Percentiles rank a stretch among this genome's conserved stretches.
Conservation (phyloP, 2,797 vertebrate species). For the Sebastes oblongus region DNA sequence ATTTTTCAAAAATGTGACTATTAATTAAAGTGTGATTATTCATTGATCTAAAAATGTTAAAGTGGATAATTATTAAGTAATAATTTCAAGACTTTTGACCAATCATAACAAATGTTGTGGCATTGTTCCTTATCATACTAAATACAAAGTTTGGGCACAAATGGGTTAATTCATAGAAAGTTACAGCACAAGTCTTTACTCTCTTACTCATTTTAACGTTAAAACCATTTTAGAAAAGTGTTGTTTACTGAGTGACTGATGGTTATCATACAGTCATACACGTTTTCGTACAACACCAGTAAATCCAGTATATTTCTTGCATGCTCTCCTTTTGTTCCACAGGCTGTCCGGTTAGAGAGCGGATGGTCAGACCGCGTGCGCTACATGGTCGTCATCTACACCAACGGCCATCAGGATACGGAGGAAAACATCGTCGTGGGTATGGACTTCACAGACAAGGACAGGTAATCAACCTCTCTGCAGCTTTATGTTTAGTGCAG, state of each 20-base stretch:
- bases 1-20: too few species aligned
- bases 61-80: too few species aligned
- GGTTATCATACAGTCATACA: neutral
- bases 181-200: neutral
- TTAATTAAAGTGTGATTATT: too few species aligned
- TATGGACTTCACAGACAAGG: slow-evolving; percentile 94
- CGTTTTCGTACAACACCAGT: neutral
- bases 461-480: slow-evolving; percentile 81
- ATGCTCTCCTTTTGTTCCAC: neutral
- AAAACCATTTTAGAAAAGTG: neutral
- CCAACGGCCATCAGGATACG: slow-evolving; percentile 92
- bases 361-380: slow-evolving; percentile 91
- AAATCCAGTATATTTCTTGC: neutral
- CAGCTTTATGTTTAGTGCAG: neutral
- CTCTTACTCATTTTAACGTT: neutral
- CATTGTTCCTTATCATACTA: too few species aligned
- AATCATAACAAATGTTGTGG: too few species aligned
- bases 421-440: slow-evolving; percentile 96
- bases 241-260: too few species aligned
- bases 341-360: slow-evolving; percentile 95
- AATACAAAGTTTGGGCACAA: neutral
- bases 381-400: slow-evolving; percentile 98
- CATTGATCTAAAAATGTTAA: too few species aligned
- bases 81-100: too few species aligned
- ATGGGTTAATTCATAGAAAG: neutral